Conservation (phyloP, 2,888 invertebrate species). For the Dyspetes luteomarginatus region DNA sequence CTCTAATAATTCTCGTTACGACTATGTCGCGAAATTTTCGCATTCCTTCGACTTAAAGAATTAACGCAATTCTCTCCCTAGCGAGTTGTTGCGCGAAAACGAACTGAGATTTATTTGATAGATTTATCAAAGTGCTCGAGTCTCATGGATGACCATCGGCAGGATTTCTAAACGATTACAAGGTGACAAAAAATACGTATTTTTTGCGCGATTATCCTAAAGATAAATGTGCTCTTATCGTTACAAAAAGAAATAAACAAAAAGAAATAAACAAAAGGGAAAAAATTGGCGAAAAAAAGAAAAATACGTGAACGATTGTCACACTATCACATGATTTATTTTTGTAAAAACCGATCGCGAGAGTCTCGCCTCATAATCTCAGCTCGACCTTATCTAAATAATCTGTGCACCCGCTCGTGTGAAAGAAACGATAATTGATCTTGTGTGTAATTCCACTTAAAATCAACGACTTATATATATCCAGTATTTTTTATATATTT, state of each 20-base stretch:
- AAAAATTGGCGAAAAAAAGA: conserved; percentile 17
- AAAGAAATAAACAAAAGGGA: conserved; percentile 8
- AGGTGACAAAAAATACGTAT: conserved; percentile 24
- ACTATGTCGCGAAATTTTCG: not conserved
- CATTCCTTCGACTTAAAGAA: not conserved
- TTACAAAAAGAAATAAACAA: conserved; percentile 18
- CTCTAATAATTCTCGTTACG: not conserved
- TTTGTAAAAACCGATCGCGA: conserved; percentile 30
- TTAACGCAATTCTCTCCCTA: not conserved
- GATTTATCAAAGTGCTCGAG: not conserved
- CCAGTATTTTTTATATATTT: not conserved
- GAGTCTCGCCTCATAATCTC: conserved; percentile 45
- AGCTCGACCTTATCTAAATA: conserved; percentile 57
- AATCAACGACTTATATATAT: conserved; percentile 29
- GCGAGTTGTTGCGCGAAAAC: not conserved
- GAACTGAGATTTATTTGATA: not conserved
- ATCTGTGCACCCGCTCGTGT: conserved; percentile 41
- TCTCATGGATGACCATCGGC: not conserved
- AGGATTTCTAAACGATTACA: conserved; percentile 8
- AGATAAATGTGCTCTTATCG: conserved; percentile 38
- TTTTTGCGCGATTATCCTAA: conserved; percentile 28
- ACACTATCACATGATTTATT: conserved; percentile 44
- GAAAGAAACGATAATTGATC: conserved; percentile 4
- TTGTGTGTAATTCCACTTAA: conserved; percentile 36
- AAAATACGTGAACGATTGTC: conserved; percentile 35